These are phyloP conservation scores for Amblyopsis hoosieri DNA, from an alignment of 2,797 vertebrate species.

Conservation along the genomic window DNA sequence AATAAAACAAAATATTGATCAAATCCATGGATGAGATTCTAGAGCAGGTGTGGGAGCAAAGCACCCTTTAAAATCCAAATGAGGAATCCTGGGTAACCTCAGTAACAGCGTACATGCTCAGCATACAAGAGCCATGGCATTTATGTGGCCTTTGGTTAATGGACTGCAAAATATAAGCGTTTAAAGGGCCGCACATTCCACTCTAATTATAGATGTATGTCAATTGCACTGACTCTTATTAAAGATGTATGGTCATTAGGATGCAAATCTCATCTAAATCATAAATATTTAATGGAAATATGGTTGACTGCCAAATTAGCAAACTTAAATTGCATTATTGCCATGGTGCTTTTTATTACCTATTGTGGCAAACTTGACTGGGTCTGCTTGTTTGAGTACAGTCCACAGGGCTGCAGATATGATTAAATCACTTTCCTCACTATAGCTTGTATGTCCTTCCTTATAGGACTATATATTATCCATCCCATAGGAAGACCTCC, in stretches of 20 bases:
- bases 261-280: slow-evolving; percentile 17
- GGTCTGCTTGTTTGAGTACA: slow-evolving; percentile 42
- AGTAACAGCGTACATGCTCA: slow-evolving; percentile 33
- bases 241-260: slow-evolving; percentile 41
- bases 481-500: slow-evolving; percentile 35
- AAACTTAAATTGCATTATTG: slow-evolving; percentile 16
- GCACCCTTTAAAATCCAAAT: slow-evolving; percentile 57
- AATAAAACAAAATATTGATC: slow-evolving; percentile 1
- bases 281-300: slow-evolving; percentile 21
- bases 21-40: slow-evolving; percentile 38
- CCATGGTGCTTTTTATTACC: slow-evolving; percentile 5
- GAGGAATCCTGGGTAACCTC: slow-evolving; percentile 43
- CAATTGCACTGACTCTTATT: slow-evolving; percentile 25
- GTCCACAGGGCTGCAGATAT: slow-evolving; percentile 38
- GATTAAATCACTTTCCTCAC: slow-evolving; percentile 54
- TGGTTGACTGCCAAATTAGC: slow-evolving; percentile 3
- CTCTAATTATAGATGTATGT: neutral
- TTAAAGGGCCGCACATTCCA: slow-evolving; percentile 33
- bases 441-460: slow-evolving; percentile 32
- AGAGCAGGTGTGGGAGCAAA: slow-evolving; percentile 52
- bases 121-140: slow-evolving; percentile 37
- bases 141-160: slow-evolving; percentile 34
- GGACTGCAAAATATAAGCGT: slow-evolving; percentile 23
- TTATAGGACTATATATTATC: slow-evolving; percentile 33
- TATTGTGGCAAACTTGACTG: slow-evolving; percentile 13